phyloP scores from a whole-genome alignment of 2,888 invertebrate genomes.

The Tetragonisca angustula region DNA sequence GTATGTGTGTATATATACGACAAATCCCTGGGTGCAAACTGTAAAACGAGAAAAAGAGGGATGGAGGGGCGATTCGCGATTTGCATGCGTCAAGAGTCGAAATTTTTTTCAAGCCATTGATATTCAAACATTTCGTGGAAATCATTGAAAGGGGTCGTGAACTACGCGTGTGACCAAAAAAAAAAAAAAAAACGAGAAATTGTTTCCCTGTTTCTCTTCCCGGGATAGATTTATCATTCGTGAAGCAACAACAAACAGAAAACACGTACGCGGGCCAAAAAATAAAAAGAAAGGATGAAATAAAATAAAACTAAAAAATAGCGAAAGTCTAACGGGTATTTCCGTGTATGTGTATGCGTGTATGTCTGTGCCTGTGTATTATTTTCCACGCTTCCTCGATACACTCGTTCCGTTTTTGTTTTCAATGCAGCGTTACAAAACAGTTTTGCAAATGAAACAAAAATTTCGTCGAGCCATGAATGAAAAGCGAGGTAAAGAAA shows the following conservation, averaged over 20 bases:
- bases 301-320: neutral
- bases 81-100: neutral
- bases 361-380: neutral
- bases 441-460: neutral
- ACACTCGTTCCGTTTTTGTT: slow-evolving; percentile 9
- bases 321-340: neutral
- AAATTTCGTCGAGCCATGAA: neutral
- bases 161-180: neutral
- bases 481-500: no score
- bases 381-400: neutral
- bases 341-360: neutral
- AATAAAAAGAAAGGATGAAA: neutral
- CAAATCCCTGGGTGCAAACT: neutral
- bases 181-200: neutral
- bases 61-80: neutral
- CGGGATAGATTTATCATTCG: slow-evolving; percentile 2
- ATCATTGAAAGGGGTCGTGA: slow-evolving; percentile 13
- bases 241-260: neutral
- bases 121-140: slow-evolving; percentile 25
- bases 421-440: neutral
- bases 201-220: neutral
- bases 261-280: neutral
- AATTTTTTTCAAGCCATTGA: slow-evolving; percentile 19
- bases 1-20: no score
- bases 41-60: neutral